Conservation (phyloP, 2,888 invertebrate species). For the Eupithecia subumbrata region DNA sequence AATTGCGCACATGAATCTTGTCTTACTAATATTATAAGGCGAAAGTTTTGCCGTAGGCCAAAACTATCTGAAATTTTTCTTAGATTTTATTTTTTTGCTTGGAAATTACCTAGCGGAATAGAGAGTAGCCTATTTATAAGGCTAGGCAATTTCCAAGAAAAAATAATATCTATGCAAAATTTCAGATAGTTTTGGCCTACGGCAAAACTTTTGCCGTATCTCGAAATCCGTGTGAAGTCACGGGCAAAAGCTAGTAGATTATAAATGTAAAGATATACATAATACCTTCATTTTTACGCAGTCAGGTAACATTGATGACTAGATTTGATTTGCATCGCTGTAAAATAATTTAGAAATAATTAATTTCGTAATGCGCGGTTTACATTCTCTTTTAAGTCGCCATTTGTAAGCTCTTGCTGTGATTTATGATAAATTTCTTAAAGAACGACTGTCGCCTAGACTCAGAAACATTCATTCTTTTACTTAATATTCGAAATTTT, state of each 20-base stretch:
- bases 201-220: not conserved
- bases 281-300: not conserved
- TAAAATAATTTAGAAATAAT: not conserved
- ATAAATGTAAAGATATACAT: not conserved
- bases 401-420: not conserved
- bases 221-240: not conserved
- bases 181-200: not conserved
- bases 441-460: not conserved
- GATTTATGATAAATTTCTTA: not conserved
- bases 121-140: too few species aligned
- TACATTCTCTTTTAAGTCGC: not conserved
- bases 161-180: not conserved
- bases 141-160: too few species aligned
- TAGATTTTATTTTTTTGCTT: not conserved
- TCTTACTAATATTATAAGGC: not conserved
- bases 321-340: not conserved
- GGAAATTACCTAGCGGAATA: too few species aligned
- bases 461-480: not conserved
- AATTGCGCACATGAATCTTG: not conserved
- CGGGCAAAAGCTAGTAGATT: not conserved
- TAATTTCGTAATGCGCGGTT: conserved; percentile 5
- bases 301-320: not conserved
- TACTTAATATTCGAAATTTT: not conserved
- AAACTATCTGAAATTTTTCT: not conserved
- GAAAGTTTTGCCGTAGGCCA: not conserved